Evolutionary conservation across 2,797 vertebrate species (phyloP).

Genomic region (Sternotherus odoratus): DNA sequence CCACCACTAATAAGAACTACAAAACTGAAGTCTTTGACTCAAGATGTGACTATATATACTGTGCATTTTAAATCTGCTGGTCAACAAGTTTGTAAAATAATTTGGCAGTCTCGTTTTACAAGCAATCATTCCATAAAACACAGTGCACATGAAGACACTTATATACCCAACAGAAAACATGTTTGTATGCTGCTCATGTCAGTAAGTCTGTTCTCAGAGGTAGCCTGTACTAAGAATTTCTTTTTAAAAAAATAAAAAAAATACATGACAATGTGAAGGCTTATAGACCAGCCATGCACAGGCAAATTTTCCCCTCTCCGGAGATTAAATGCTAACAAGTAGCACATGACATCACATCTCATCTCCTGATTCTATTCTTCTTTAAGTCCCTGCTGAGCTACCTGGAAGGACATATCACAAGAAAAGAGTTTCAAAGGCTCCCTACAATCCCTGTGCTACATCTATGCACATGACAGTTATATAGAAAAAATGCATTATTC

Average conservation of each 20-base stretch:
- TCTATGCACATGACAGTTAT: background rate
- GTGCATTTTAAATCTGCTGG: background rate
- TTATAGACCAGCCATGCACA: background rate
- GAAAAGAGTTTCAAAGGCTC: background rate
- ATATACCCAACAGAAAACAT: background rate
- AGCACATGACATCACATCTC: background rate
- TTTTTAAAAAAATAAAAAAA: too few species aligned
- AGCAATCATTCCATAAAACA: background rate
- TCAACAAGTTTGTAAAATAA: background rate
- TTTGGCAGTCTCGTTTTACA: background rate
- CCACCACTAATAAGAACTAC: background rate
- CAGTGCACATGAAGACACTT: background rate
- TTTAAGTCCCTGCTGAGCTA: background rate
- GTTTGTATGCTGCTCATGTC: background rate
- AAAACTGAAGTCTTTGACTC: background rate
- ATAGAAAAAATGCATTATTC: background rate
- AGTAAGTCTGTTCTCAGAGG: background rate
- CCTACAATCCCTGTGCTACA: background rate
- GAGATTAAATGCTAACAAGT: background rate
- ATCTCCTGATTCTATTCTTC: background rate
- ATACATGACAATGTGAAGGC: background rate
- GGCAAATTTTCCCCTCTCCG: background rate
- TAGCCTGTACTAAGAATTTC: background rate
- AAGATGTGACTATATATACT: background rate
- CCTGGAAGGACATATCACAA: background rate